Percentiles rank a stretch among this genome's conserved stretches.
Conservation (phyloP, 2,113 vertebrate genomes). For the Sylvicapra grimmia region DNA sequence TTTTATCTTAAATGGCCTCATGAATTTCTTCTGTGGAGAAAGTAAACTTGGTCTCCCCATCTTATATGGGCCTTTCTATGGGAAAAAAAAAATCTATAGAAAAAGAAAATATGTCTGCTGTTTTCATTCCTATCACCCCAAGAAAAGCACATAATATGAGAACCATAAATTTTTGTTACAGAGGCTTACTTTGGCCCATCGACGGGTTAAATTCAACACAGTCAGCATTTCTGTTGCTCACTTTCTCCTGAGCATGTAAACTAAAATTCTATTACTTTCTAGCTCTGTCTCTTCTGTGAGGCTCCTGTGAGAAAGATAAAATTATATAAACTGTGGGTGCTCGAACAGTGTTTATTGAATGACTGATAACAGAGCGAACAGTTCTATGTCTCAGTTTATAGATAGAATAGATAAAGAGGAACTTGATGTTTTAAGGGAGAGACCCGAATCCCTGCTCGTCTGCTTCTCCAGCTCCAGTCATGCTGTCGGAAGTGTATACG, state of each 20-base stretch:
- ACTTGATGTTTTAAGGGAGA: background rate
- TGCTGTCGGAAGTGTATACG: background rate
- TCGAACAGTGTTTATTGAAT: constrained; percentile 35
- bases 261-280: background rate
- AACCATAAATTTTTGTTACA: background rate
- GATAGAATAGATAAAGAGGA: background rate
- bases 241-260: background rate
- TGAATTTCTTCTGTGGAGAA: background rate
- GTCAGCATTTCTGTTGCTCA: background rate
- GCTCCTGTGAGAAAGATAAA: background rate
- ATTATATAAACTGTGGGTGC: background rate
- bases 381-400: background rate
- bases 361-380: background rate
- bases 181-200: background rate
- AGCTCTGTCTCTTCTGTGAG: background rate
- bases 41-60: background rate
- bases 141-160: background rate
- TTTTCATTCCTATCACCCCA: background rate
- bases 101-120: background rate
- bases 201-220: background rate
- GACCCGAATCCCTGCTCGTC: background rate
- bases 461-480: background rate
- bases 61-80: background rate
- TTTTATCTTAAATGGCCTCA: background rate
- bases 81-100: background rate